Evolutionary conservation across 2,797 vertebrate species (phyloP).

Genomic region (Orestias chungarensis): DNA sequence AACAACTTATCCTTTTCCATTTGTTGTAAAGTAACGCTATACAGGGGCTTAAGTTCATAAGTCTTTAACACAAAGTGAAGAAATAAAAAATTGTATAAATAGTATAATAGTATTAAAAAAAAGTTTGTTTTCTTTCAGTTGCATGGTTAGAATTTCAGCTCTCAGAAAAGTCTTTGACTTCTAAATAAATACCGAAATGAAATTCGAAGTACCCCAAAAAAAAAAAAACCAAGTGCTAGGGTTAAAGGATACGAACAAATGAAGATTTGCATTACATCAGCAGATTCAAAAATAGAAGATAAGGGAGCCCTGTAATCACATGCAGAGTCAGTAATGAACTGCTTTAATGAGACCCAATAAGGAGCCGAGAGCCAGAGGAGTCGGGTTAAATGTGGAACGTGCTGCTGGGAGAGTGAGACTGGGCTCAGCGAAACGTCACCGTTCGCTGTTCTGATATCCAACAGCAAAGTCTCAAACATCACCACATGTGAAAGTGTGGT

Average conservation of each 20-base stretch:
- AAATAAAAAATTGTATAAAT: neutral
- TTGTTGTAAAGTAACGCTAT: neutral
- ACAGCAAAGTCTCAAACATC: neutral
- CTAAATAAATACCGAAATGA: neutral
- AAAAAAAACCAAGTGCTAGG: neutral
- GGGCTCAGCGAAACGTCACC: neutral
- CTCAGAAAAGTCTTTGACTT: neutral
- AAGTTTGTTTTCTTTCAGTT: neutral
- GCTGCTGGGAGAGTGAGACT: slow-evolving; percentile 2
- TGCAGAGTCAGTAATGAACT: slow-evolving; percentile 48
- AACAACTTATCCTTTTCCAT: neutral
- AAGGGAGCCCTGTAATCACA: slow-evolving; percentile 49
- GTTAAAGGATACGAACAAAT: slow-evolving; percentile 4
- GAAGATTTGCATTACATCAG: slow-evolving; percentile 12
- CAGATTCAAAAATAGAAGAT: slow-evolving; percentile 29
- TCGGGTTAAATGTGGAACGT: neutral
- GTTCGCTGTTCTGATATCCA: slow-evolving; percentile 4
- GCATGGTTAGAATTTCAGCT: neutral
- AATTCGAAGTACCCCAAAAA: neutral
- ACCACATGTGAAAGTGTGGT: neutral
- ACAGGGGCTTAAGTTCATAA: neutral
- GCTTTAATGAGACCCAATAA: slow-evolving; percentile 56
- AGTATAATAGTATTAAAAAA: too few species aligned
- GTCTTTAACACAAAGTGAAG: neutral
- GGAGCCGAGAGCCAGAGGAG: neutral